Percentiles rank a stretch among this genome's conserved stretches.
phyloP scores from a whole-genome alignment of 2,888 invertebrate species.

The Hirtodrosophila duncani region DNA sequence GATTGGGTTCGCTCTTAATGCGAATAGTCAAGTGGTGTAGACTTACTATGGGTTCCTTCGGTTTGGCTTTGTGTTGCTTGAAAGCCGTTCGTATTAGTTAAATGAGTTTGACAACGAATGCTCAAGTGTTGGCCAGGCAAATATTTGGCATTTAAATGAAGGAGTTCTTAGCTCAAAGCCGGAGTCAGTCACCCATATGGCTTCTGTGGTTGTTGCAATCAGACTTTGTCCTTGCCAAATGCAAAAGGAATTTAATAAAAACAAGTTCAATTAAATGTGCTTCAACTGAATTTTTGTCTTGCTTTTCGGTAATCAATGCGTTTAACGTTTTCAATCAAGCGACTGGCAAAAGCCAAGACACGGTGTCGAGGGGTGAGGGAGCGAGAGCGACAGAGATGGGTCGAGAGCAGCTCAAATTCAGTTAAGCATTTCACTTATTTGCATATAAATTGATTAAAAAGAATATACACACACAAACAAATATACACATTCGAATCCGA shows the following conservation, averaged over 20 bases:
- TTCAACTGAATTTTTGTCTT: slow-evolving; percentile 29
- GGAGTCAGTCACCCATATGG: background rate
- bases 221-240: slow-evolving; percentile 39
- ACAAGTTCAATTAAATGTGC: slow-evolving; percentile 64
- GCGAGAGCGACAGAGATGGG: background rate
- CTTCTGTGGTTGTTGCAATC: slow-evolving; percentile 53
- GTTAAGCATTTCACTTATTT: slow-evolving; percentile 74
- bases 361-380: background rate
- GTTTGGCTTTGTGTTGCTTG: slow-evolving; percentile 9
- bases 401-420: slow-evolving; percentile 61
- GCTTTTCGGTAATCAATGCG: slow-evolving; percentile 62
- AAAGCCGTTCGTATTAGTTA: slow-evolving; percentile 56
- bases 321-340: slow-evolving; percentile 69
- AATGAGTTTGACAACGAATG: slow-evolving; percentile 44
- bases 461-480: slow-evolving; percentile 49
- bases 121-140: slow-evolving; percentile 38
- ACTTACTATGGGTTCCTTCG: slow-evolving; percentile 10
- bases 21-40: slow-evolving; percentile 3
- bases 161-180: background rate
- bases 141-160: slow-evolving; percentile 45
- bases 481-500: slow-evolving; percentile 36
- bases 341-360: slow-evolving; percentile 41
- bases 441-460: slow-evolving; percentile 75
- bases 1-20: slow-evolving; percentile 5
- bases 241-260: slow-evolving; percentile 59